Evolutionary conservation across 2,888 invertebrate species (phyloP), one percentile per base, ranked within the genome.

Genomic region (Troides oblongomaculatus): DNA sequence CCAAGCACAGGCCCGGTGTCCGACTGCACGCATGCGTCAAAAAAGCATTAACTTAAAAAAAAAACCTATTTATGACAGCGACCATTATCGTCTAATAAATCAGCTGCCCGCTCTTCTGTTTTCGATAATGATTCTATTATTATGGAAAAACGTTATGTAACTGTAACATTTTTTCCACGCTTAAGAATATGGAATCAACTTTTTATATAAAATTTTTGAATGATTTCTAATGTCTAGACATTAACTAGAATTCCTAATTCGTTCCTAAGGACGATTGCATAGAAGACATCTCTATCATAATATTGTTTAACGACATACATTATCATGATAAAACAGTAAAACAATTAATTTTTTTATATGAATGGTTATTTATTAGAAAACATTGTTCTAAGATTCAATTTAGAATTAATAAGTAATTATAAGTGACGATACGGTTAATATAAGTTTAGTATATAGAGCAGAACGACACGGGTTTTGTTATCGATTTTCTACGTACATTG

Each of bases 41-140:
- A 88, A 90, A 91, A 90, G 86, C 79, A 81, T 87, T 88, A 86
- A 86, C 87, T 89, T 87, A 81, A 87, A 91, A 87, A 30, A 91
- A 90, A 91, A 91, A 91, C 86, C 90, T 91, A 90, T 92, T 92
- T 92, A 92, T 92, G 91, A 92, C 92, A 91, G 90, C 84, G 87
- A 78, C 92, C 85, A 92, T 92, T 92, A 92, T 90, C 92, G 87
- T 91, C 89, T 83, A 92, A 92, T 92, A 92, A 92, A 92, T 92
- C 92, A 92, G 92, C 92, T 92, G 92, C 88, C 91, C 91, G 87
- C 90, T 92, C 92, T 92, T 92, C 92, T 92, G 92, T 92, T 92
- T 92, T 92, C 91, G 88, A 92, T 92, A 92, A 92, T 92, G 92
- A 92, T 92, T 92, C 92, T 92, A 92, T 92, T 92, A 92, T 92